These are phyloP conservation scores for Oxyura jamaicensis DNA, from an alignment of 2,113 vertebrate species.

Conservation along the genomic window DNA sequence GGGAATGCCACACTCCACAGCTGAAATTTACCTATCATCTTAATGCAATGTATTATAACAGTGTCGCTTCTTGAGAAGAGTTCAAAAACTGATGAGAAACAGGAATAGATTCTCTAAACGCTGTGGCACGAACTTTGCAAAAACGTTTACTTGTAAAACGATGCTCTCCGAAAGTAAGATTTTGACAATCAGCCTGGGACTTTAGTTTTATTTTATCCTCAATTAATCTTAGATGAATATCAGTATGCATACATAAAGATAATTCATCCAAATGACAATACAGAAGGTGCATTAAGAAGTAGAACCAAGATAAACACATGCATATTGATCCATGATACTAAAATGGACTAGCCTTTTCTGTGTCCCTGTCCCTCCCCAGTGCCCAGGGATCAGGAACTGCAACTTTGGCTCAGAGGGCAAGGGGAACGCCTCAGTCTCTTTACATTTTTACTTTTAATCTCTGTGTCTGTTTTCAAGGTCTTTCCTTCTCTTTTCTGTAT, in stretches of 20 bases:
- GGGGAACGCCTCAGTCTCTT: background rate
- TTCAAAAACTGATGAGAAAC: background rate
- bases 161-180: background rate
- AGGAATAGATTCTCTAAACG: background rate
- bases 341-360: background rate
- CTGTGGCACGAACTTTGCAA: background rate
- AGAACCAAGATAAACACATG: background rate
- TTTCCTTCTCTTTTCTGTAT: background rate
- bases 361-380: background rate
- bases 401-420: background rate
- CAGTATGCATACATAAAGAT: background rate
- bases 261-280: background rate
- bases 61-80: background rate
- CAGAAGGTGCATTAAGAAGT: background rate
- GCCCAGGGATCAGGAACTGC: background rate
- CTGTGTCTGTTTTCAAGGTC: background rate
- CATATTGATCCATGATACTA: rapidly evolving
- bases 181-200: background rate
- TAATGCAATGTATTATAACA: background rate
- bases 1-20: background rate
- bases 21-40: background rate
- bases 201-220: background rate
- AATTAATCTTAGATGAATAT: background rate
- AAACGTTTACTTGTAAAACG: background rate
- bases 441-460: background rate